Percentiles rank a stretch among this genome's conserved stretches.
These are phyloP conservation scores for Uria aalge DNA, from an alignment of 2,113 vertebrate genomes.

Conservation along the genomic window DNA sequence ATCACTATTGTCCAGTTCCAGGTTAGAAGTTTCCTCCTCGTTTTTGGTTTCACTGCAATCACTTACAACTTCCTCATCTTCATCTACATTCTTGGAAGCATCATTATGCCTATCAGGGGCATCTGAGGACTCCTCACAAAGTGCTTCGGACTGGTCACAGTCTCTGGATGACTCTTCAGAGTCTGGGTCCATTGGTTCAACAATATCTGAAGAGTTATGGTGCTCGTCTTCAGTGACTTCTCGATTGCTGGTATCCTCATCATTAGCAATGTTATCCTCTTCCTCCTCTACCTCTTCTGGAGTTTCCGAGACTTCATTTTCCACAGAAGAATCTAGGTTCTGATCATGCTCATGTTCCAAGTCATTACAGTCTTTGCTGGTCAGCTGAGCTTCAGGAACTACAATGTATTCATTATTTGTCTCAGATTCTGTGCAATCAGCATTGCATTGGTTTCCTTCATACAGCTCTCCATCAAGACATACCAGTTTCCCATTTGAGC, in stretches of 20 bases:
- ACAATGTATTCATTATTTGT: constrained; percentile 63
- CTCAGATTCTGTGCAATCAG: constrained; percentile 50
- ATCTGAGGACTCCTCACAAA: constrained; percentile 21
- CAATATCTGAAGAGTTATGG: background rate
- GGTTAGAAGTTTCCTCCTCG: background rate
- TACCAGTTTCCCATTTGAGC: constrained; percentile 80
- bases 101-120: background rate
- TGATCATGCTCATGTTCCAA: constrained; percentile 24
- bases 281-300: constrained; percentile 8
- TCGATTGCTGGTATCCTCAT: background rate
- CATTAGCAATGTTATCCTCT: background rate
- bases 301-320: background rate
- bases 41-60: background rate
- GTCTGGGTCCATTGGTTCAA: constrained; percentile 55
- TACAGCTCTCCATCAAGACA: constrained; percentile 69
- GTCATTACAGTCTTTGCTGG: constrained; percentile 43
- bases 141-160: constrained; percentile 34
- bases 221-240: constrained; percentile 13
- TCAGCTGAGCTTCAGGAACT: constrained; percentile 39
- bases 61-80: background rate
- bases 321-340: constrained; percentile 10
- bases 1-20: background rate
- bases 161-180: constrained; percentile 60
- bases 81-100: background rate
- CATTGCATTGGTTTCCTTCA: constrained; percentile 45